Base-by-base conservation (phyloP, 2,113 vertebrate genomes). In the Rhinichthys klamathensis region DNA sequence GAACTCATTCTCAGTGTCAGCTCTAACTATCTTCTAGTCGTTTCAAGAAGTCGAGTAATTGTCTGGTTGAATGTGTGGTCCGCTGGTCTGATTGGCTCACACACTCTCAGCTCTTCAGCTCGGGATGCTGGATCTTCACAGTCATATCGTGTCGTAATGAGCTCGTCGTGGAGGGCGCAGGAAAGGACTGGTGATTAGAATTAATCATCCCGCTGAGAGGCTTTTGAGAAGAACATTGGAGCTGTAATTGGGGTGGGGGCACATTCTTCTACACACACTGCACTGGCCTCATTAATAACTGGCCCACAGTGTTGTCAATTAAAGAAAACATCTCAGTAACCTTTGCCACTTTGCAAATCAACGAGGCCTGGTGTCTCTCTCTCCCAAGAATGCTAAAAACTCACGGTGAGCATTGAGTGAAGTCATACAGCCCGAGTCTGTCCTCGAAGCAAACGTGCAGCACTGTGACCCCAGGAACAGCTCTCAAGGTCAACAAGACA, bases 251-350 rank as follows among this genome's bases (percentile, higher is more conserved):
- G 46, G 25, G 76, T 74, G 13, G 3, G 27, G 80, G 58, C 61
- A 35, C 35, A 79, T 76, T 18, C 60, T 85, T n/a, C 35, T 38
- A 18, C 16, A 46, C 46, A 72, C 35, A 72, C 15, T 38, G 35
- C 35, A 32, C 12, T 21, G 56, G 74, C 67, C 88, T 92, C 86
- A 87, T 92, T 94, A 91, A 92, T 91, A 87, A 87, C 72, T 51
- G 10, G 35, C 82, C 67, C 44, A 79, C 44, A 61, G 81, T 76
- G 70, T 87, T 88, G 88, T 83, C 84, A 87, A 84, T 90, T 91
- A 86, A 90, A 88, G 74, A 82, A 88, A 89, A 88, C 84, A 89
- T 74, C 76, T 76, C 63, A 41, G 84, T 46, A 87, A 85, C 80
- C 73, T 79, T 84, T 69, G 86, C 6, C 82, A 80, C 32, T 41